Percentiles rank a stretch among this genome's conserved stretches.
Evolutionary conservation across 2,888 invertebrate species (phyloP).

Genomic region (Hydraecia micacea): DNA sequence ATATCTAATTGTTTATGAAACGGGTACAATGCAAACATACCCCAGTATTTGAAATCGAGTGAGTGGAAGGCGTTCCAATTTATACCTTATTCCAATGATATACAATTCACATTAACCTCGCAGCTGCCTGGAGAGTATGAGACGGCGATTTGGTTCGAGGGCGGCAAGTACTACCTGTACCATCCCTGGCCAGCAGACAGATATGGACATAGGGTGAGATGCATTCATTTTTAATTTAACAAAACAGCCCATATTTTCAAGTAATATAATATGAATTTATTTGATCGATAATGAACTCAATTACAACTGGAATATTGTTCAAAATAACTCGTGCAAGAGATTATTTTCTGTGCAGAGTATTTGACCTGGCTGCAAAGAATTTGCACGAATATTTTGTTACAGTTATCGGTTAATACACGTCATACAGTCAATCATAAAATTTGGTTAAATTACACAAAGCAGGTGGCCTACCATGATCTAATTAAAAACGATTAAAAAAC

Average conservation of each 20-base stretch:
- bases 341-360: too few species aligned
- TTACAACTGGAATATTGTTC: neutral
- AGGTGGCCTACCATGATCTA: too few species aligned
- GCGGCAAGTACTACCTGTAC: constrained; percentile 90
- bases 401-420: too few species aligned
- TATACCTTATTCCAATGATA: neutral
- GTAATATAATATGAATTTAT: too few species aligned
- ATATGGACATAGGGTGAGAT: constrained; percentile 79
- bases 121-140: constrained; percentile 87
- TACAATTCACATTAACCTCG: neutral
- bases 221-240: neutral
- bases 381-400: neutral
- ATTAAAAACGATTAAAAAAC: too few species aligned
- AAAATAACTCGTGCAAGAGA: neutral
- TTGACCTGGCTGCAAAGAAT: neutral
- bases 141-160: constrained; percentile 90
- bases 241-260: too few species aligned
- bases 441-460: too few species aligned
- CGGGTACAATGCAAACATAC: too few species aligned
- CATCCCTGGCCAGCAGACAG: constrained; percentile 90
- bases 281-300: neutral
- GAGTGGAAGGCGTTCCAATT: neutral
- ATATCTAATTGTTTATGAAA: too few species aligned
- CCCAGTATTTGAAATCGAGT: too few species aligned
- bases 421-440: too few species aligned